Conservation (phyloP, 2,113 vertebrate genomes). For the Pterocles orientalis region DNA sequence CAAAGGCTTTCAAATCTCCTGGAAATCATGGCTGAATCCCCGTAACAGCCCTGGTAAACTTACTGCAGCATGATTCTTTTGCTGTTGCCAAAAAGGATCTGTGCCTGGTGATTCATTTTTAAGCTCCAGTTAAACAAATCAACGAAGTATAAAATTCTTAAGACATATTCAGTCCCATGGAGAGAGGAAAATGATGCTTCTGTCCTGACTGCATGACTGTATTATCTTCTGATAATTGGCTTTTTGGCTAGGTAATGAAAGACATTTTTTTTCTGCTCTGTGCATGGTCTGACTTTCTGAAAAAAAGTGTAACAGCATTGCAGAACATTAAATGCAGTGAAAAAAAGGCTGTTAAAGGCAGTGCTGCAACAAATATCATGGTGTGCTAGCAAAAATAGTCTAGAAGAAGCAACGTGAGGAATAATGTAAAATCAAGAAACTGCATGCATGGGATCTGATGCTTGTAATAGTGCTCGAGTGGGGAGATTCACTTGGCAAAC, state of each 20-base stretch:
- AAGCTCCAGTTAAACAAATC: conserved; percentile 33
- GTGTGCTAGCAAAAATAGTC: background rate
- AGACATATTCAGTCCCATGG: background rate
- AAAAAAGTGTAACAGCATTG: background rate
- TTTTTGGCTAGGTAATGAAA: conserved; percentile 24
- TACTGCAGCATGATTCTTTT: background rate
- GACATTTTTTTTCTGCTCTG: background rate
- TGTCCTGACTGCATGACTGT: background rate
- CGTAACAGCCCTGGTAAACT: background rate
- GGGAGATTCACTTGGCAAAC: background rate
- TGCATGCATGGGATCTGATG: background rate
- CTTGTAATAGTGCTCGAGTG: background rate
- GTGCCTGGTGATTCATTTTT: background rate
- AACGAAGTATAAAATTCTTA: conserved; percentile 41
- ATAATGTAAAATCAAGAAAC: background rate
- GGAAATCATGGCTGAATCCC: background rate
- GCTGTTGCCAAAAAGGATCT: background rate
- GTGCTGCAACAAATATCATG: background rate
- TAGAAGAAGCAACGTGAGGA: background rate
- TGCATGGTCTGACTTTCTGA: background rate
- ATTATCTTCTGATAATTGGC: conserved; percentile 34
- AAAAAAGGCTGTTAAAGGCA: background rate
- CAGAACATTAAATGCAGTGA: background rate
- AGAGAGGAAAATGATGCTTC: conserved; percentile 21
- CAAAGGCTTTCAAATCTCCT: background rate